phyloP scores from a whole-genome alignment of 1,140 invertebrate genomes.

The Cataglyphis hispanica region DNA sequence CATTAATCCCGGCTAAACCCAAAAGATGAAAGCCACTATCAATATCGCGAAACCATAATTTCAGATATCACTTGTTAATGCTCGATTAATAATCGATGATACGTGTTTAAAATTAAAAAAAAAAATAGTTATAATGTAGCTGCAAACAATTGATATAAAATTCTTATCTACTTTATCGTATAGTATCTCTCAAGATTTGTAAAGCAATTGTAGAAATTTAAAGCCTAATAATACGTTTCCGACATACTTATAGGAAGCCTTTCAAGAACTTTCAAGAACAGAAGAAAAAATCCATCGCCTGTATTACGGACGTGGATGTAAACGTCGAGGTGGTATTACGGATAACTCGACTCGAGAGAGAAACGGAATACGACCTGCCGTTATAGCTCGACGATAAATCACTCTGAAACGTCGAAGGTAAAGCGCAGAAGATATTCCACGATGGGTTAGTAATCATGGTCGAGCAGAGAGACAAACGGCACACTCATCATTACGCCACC shows the following conservation, averaged over 20 bases:
- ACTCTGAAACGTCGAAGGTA: constrained; percentile 60
- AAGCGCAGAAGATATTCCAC: constrained; percentile 43
- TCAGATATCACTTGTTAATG: constrained; percentile 67
- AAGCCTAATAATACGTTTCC: background rate
- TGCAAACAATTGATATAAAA: background rate
- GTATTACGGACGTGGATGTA: constrained; percentile 21
- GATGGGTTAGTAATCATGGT: constrained; percentile 63
- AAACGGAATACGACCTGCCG: background rate
- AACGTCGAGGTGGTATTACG: constrained; percentile 36
- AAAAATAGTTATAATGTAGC: background rate
- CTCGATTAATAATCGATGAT: constrained; percentile 29
- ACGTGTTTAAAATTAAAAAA: background rate
- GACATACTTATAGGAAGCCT: background rate
- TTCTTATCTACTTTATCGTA: background rate
- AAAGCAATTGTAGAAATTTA: background rate
- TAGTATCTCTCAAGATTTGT: background rate
- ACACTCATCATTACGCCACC: constrained; percentile 68
- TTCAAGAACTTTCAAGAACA: background rate
- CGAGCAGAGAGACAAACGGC: constrained; percentile 63
- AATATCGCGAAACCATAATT: constrained; percentile 57
- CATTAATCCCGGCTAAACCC: constrained; percentile 17
- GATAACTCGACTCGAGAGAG: constrained; percentile 25
- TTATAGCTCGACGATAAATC: constrained; percentile 61
- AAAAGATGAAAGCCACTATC: constrained; percentile 43
- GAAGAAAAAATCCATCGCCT: background rate